Conservation (phyloP, 2,113 vertebrate genomes). For the Scytalopus superciliaris region DNA sequence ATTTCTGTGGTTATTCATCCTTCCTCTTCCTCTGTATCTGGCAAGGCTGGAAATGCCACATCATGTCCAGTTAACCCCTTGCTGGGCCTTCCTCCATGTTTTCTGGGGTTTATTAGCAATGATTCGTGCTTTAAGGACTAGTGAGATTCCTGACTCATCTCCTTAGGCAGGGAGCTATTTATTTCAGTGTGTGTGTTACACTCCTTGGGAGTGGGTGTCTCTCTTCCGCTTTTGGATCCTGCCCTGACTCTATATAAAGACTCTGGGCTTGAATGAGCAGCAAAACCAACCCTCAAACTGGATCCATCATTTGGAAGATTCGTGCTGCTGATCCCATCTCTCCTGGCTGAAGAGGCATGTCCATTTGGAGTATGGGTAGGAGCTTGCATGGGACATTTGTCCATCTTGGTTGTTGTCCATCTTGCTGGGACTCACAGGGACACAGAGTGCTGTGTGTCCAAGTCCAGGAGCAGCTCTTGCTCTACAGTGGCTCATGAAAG, state of each 20-base stretch:
- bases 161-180: constrained; percentile 54
- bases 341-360: not conserved
- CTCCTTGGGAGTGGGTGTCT: constrained; percentile 59
- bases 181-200: constrained; percentile 49
- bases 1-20: not conserved
- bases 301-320: not conserved
- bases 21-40: not conserved
- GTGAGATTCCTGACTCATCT: constrained; percentile 60
- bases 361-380: not conserved
- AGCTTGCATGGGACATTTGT: not conserved
- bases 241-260: constrained; percentile 61
- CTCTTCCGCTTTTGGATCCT: constrained; percentile 62
- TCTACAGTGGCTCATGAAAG: not conserved
- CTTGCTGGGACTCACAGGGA: not conserved
- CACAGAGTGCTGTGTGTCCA: accelerated
- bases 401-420: not conserved
- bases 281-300: constrained; percentile 18
- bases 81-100: not conserved
- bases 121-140: constrained; percentile 29
- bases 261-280: constrained; percentile 53
- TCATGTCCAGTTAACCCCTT: not conserved
- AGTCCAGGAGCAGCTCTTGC: not conserved
- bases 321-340: not conserved
- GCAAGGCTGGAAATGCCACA: not conserved
- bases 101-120: constrained; percentile 10